Base-by-base conservation (phyloP, 2,797 vertebrate species). In the Hydrocynus forskahlii region DNA sequence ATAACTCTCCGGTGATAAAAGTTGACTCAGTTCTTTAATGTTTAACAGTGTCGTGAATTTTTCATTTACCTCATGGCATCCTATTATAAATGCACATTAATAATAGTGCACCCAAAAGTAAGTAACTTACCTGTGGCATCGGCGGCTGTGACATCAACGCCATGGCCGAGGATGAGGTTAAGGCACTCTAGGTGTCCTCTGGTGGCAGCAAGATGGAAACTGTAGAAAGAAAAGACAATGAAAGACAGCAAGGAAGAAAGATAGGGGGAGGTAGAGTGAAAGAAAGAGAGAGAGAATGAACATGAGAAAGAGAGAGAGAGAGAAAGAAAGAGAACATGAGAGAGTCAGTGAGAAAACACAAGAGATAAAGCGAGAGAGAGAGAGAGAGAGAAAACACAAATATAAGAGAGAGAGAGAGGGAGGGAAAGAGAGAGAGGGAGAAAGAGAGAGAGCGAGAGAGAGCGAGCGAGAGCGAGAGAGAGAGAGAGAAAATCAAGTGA, bases 141-240 rank as follows among this genome's bases (percentile, higher is more conserved):
- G 0, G 94, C 96, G 55, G 96, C 94, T 0, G 95, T 95, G 83
- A 97, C 87, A 80, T 99, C 98, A 21, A 94, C 95, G 23, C 92
- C 95, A 2, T 99, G 96, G 68, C 93, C 67, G 6, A 99, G 95
- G 86, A 99, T 93, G 88, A 96, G 92, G 84, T 94, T 99, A 88
- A 99, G 87, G 90, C 97, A 98, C 1, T 98, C 97, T 8, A 99
- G 90, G 86, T 97, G 96, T 86, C 98, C 98, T 87, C 97, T 96
- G 0, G 96, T 96, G 0, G 97, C 96, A 45, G 98, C 96, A 67
- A 99, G 92, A 70, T 99, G 98, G 92, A 99, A 99, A 74, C 98
- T 99, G 64, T 62, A 85, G 35, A 74, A 0, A 83, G 66, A 45
- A 5, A 60, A 25, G 38, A 45, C 6, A 45, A 45, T 1, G 0